Base-by-base conservation (phyloP, 2,113 vertebrate genomes). In the Arvicanthis niloticus region DNA sequence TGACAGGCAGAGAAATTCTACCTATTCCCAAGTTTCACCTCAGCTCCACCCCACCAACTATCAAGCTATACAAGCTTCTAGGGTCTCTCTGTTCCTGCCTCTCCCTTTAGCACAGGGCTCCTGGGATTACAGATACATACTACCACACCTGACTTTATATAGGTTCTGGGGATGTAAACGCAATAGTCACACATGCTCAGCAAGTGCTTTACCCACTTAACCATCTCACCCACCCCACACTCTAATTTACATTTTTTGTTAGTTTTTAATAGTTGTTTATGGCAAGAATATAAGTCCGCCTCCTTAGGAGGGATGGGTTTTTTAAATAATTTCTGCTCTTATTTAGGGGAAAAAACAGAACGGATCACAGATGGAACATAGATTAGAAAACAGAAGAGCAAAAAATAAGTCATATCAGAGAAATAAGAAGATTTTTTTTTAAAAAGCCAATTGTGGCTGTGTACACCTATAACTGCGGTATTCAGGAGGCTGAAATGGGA, bases 201-300 rank as follows among this genome's bases (percentile, higher is more conserved):
- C 62, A 68, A 68, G 19, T 48, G 17, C 10, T 51, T 22, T 68
- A 51, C 62, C 62, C 62, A 48, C 42, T 34, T 65, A 34, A 67
- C 9, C 29, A 48, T 34, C 42, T 10, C 8, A 1, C 58, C 21
- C 17, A 73, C 17, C 62, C 82, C 42, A 65, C 34, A 48, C 12
- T 31, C 42, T 5, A n/a, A 37, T 11, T 82, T 70, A n/a, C 31
- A 40, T 17, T 31, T 51, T 68, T 60, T 17, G 53, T 58, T 77
- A 88, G 37, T n/a, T 93, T 87, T 94, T 89, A 75, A 75, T 60
- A 62, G 24, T 86, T 95, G 68, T 88, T 91, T 93, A 62, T 42
- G 45, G 15, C 22, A 77, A 13, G 12, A 78, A 16, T 94, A 1
- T 70, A 91, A 94, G 22, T 15, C 37, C 88, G 60, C 34, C 65